Conservation (phyloP, 2,888 invertebrate species). For the Dendrolimus pini region DNA sequence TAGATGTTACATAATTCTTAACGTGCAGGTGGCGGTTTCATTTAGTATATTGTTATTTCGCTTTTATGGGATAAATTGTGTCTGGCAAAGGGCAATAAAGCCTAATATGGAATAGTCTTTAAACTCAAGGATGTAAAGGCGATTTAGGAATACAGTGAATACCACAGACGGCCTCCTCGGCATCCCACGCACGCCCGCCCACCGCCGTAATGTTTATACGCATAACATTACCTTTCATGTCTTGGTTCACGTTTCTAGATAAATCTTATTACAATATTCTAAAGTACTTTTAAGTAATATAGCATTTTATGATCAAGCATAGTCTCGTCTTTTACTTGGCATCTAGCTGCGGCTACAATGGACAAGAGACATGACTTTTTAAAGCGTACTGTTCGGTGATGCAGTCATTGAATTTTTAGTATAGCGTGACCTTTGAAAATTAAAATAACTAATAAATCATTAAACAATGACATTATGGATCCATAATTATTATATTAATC, state of each 20-base stretch:
- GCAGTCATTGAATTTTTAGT: too few species aligned
- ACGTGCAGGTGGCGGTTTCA: constrained; percentile 26
- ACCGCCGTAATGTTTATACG: constrained; percentile 13
- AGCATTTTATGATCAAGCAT: too few species aligned
- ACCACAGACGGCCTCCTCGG: constrained; percentile 34
- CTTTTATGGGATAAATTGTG: constrained; percentile 31
- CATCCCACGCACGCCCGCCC: constrained; percentile 55
- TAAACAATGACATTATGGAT: too few species aligned
- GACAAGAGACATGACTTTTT: background rate
- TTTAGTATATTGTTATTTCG: constrained; percentile 27
- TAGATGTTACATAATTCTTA: constrained; percentile 19
- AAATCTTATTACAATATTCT: too few species aligned
- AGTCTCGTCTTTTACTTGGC: too few species aligned
- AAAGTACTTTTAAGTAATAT: too few species aligned
- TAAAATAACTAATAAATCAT: too few species aligned
- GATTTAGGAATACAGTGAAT: constrained; percentile 25
- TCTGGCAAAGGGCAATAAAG: constrained; percentile 38
- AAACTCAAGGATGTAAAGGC: constrained; percentile 44
- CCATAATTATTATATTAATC: too few species aligned
- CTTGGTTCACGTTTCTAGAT: too few species aligned
- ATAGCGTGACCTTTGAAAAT: too few species aligned
- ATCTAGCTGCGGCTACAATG: background rate
- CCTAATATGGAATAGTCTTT: constrained; percentile 41
- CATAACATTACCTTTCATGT: too few species aligned
- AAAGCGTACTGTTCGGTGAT: too few species aligned